These are phyloP conservation scores for Tricholaema leucomelas DNA, from an alignment of 2,113 vertebrate genomes.

Conservation along the genomic window DNA sequence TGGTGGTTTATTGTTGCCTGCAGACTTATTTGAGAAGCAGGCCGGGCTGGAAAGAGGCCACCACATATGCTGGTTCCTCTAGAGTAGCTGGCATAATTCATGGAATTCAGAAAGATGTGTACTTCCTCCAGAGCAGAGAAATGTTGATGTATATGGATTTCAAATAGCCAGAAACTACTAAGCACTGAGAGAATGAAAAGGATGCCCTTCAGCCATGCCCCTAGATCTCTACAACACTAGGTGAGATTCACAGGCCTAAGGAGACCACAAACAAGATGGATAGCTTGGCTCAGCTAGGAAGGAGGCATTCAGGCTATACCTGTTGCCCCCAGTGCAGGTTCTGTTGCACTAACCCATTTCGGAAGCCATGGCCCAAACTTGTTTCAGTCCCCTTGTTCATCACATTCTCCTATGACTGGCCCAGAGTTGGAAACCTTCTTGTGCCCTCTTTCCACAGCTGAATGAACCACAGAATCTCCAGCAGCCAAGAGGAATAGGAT, in stretches of 20 bases:
- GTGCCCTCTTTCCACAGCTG: accelerated
- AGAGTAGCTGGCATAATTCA: background rate
- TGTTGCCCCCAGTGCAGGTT: accelerated
- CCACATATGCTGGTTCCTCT: background rate
- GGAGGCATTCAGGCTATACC: background rate
- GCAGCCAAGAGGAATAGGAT: background rate
- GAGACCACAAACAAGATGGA: background rate
- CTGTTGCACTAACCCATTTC: background rate
- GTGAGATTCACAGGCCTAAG: background rate
- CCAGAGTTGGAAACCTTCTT: background rate
- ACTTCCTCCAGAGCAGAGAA: background rate
- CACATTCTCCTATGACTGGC: background rate
- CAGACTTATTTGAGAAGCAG: background rate
- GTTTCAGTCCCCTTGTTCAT: background rate
- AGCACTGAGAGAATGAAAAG: background rate
- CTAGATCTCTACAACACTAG: background rate
- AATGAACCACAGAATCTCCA: background rate
- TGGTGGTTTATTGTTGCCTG: background rate
- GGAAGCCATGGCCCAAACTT: background rate
- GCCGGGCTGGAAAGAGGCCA: background rate
- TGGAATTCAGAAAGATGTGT: background rate
- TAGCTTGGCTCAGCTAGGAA: background rate
- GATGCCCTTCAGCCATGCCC: background rate
- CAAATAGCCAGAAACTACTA: background rate
- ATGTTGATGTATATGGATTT: background rate